Evolutionary conservation across 2,888 invertebrate species (phyloP).

Genomic region (Orchesella flavescens): DNA sequence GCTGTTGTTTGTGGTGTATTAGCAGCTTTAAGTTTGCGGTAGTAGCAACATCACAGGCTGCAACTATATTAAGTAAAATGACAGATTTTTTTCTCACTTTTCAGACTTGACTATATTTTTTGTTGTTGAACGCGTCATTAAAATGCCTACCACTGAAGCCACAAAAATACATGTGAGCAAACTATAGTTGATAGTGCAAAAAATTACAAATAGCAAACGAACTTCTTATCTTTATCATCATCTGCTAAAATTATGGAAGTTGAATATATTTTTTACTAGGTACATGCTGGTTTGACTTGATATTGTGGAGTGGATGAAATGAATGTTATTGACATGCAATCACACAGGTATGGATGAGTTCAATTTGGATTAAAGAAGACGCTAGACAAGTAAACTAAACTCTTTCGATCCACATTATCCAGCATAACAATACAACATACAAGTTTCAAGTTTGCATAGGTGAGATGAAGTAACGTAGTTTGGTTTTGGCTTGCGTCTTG

Average conservation of each 20-base stretch:
- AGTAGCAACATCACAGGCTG: too few relatives aligned
- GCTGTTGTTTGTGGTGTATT: too few relatives aligned
- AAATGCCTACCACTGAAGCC: constrained; percentile 3
- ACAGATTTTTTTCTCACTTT: background rate
- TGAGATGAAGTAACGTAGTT: too few relatives aligned
- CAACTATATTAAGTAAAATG: constrained; percentile 7
- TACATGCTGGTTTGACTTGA: background rate
- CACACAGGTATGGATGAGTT: background rate
- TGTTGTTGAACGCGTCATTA: constrained; percentile 2
- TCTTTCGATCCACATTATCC: too few relatives aligned
- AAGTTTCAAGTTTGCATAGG: too few relatives aligned
- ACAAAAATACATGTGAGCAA: background rate
- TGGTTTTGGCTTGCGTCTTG: too few relatives aligned
- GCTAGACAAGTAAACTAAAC: background rate
- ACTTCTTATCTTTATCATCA: constrained; percentile 10
- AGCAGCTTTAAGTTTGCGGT: too few relatives aligned
- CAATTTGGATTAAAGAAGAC: too few relatives aligned
- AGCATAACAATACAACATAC: background rate
- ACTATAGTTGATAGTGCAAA: constrained; percentile 4
- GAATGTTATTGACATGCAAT: constrained; percentile 56
- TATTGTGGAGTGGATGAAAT: background rate
- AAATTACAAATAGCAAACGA: constrained; percentile 14
- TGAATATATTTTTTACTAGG: constrained; percentile 14
- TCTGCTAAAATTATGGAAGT: constrained; percentile 35
- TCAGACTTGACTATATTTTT: too few relatives aligned